These are phyloP conservation scores for Drosophila kanapiae DNA, from an alignment of 1,140 invertebrate genomes.

Conservation along the genomic window DNA sequence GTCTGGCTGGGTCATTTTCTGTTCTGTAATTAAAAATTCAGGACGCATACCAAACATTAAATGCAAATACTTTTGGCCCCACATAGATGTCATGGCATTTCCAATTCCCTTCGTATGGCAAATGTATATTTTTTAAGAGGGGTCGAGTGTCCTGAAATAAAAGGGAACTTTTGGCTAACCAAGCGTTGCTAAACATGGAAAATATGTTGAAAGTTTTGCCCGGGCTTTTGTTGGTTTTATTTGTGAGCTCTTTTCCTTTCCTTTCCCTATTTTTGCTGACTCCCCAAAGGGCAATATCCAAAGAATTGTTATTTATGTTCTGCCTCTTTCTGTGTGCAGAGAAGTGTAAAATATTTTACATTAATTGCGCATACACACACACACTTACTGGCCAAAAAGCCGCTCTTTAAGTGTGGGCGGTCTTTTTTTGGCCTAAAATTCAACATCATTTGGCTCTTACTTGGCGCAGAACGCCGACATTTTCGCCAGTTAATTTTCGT, in stretches of 20 bases:
- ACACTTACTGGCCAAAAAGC: slow-evolving; percentile 32
- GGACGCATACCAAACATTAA: slow-evolving; percentile 10
- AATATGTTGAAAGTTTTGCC: slow-evolving; percentile 53
- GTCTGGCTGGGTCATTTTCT: background rate
- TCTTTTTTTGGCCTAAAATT: slow-evolving; percentile 6
- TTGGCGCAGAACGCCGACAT: slow-evolving; percentile 23
- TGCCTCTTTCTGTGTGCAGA: slow-evolving; percentile 28
- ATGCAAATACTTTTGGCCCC: slow-evolving; percentile 25
- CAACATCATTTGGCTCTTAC: slow-evolving; percentile 32
- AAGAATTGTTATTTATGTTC: slow-evolving; percentile 73
- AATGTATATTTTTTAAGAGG: slow-evolving; percentile 7
- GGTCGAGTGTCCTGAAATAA: background rate
- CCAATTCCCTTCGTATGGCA: slow-evolving; percentile 1
- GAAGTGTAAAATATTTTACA: slow-evolving; percentile 80
- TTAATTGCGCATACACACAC: slow-evolving; percentile 61
- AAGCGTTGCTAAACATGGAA: slow-evolving; percentile 39
- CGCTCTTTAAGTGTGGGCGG: slow-evolving; percentile 26
- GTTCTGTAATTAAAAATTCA: slow-evolving; percentile 39
- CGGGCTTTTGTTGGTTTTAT: slow-evolving; percentile 45
- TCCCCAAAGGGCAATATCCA: slow-evolving; percentile 52
- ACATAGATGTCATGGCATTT: slow-evolving; percentile 23
- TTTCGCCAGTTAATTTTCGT: slow-evolving; percentile 75
- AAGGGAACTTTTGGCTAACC: slow-evolving; percentile 18
- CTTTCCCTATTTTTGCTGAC: slow-evolving; percentile 8
- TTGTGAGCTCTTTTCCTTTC: slow-evolving; percentile 29